Conservation (phyloP, 2,113 vertebrate species). For the Zosterops hypoxanthus region DNA sequence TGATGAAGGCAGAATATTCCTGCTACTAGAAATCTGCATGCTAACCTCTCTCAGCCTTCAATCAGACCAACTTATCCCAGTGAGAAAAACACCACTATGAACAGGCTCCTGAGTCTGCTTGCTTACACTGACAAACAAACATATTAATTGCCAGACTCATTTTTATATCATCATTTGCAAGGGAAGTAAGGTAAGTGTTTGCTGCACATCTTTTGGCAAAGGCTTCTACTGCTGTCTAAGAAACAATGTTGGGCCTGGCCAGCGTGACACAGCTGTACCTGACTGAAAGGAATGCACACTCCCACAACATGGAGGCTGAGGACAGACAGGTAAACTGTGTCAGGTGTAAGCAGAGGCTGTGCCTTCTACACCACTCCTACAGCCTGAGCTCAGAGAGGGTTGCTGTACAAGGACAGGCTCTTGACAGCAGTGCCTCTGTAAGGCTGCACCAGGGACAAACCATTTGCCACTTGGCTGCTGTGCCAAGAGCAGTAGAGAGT, state of each 20-base stretch:
- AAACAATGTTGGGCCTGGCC: neutral
- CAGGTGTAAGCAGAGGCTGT: neutral
- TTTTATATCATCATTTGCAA: neutral
- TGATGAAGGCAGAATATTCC: neutral
- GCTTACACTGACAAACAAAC: neutral
- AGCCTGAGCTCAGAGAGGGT: neutral
- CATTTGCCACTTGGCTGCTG: neutral
- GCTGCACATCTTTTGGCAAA: neutral
- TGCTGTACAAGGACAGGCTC: neutral
- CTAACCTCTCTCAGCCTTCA: neutral
- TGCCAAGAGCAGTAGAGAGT: neutral
- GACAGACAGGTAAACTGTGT: neutral
- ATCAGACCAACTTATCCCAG: neutral
- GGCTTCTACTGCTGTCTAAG: neutral
- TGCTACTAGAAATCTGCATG: neutral
- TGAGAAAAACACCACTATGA: neutral
- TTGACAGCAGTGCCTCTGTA: neutral
- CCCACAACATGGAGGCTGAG: neutral
- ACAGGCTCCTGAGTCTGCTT: neutral
- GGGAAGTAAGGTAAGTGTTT: neutral
- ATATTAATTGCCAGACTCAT: neutral
- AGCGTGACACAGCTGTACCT: accelerated
- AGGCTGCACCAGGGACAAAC: neutral
- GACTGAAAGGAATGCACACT: neutral
- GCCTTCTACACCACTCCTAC: neutral